phyloP scores from a whole-genome alignment of 2,888 invertebrate species.

The Cephus nigrinus region DNA sequence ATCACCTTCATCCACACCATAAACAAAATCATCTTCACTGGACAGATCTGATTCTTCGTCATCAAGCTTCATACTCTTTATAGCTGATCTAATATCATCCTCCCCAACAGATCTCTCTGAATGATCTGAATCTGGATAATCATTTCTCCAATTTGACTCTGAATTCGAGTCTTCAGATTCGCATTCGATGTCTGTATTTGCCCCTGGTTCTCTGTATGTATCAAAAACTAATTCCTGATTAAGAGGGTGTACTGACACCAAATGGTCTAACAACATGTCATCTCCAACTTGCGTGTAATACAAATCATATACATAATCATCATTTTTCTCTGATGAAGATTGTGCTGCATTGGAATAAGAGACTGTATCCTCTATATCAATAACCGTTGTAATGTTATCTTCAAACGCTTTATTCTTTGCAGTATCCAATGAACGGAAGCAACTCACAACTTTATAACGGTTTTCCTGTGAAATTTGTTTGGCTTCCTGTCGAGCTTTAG shows the following conservation, averaged over 20 bases:
- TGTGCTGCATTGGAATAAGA: slow-evolving; percentile 9
- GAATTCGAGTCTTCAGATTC: slow-evolving; percentile 82
- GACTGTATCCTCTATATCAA: slow-evolving; percentile 69
- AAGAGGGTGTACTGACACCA: slow-evolving; percentile 62
- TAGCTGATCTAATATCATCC: slow-evolving; percentile 73
- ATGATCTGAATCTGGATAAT: slow-evolving; percentile 79
- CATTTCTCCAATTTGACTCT: slow-evolving; percentile 81
- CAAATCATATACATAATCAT: slow-evolving; percentile 73
- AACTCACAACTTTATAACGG: slow-evolving; percentile 73
- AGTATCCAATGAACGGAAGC: slow-evolving; percentile 66
- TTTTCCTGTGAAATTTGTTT: slow-evolving; percentile 67
- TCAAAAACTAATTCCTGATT: slow-evolving; percentile 64
- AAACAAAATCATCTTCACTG: slow-evolving; percentile 65
- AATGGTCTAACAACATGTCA: slow-evolving; percentile 66
- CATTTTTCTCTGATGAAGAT: slow-evolving; percentile 30
- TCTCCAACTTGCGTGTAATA: slow-evolving; percentile 71
- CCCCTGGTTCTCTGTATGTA: slow-evolving; percentile 32
- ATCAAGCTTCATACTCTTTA: slow-evolving; percentile 55
- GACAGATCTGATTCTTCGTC: slow-evolving; percentile 68
- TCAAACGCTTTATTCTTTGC: slow-evolving; percentile 37
- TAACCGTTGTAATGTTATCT: slow-evolving; percentile 67
- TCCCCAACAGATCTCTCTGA: slow-evolving; percentile 72
- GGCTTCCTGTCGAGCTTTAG: slow-evolving; percentile 66
- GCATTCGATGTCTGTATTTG: slow-evolving; percentile 49
- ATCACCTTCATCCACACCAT: slow-evolving; percentile 66